Evolutionary conservation across 2,113 vertebrate genomes (phyloP).

Genomic region (Podiceps cristatus): DNA sequence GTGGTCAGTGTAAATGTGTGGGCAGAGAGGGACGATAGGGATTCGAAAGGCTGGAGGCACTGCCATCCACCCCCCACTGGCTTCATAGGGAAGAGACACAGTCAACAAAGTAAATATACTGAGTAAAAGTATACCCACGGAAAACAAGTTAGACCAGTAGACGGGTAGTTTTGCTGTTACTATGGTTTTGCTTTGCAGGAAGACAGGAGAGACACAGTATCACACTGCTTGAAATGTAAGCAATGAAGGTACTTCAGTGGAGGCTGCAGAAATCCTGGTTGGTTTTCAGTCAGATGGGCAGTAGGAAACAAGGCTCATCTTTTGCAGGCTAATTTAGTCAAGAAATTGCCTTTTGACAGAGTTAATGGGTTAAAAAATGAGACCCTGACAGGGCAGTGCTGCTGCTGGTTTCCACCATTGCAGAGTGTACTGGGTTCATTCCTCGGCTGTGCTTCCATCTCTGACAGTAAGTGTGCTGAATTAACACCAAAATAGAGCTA

Average conservation of each 20-base stretch:
- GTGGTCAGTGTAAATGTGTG: not conserved
- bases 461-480: not conserved
- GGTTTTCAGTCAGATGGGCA: not conserved
- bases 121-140: not conserved
- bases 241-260: not conserved
- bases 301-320: not conserved
- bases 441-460: not conserved
- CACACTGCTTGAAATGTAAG: not conserved
- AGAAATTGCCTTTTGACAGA: not conserved
- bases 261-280: not conserved
- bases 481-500: not conserved
- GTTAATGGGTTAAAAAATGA: not conserved
- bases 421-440: not conserved
- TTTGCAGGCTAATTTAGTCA: not conserved
- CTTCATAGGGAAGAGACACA: not conserved
- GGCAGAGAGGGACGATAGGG: rapidly evolving
- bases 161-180: not conserved
- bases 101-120: not conserved
- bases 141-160: not conserved
- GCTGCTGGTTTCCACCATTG: not conserved
- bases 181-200: not conserved
- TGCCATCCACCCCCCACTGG: not conserved
- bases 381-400: not conserved
- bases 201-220: not conserved
- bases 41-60: not conserved